These are phyloP conservation scores for Dinoponera quadriceps DNA, from an alignment of 1,140 invertebrate species.

Conservation along the genomic window DNA sequence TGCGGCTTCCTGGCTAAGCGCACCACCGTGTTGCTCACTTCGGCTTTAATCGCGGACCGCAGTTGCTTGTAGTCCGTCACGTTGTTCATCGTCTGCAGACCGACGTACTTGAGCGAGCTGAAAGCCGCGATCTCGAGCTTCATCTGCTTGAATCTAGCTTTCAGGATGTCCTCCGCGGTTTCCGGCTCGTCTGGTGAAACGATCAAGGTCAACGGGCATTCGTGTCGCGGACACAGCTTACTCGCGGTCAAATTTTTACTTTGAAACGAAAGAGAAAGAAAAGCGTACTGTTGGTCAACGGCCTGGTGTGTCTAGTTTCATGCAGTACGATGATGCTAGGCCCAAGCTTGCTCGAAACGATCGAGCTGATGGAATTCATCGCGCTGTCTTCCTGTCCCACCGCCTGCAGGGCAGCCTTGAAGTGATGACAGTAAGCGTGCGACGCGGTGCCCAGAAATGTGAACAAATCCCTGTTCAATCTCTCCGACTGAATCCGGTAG, in stretches of 20 bases:
- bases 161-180: constrained; percentile 89
- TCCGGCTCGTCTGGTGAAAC: constrained; percentile 85
- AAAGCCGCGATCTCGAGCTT: constrained; percentile 90
- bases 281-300: constrained; percentile 83
- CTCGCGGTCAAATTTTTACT: constrained; percentile 18
- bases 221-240: not conserved
- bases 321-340: constrained; percentile 93
- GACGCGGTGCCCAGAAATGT: constrained; percentile 93
- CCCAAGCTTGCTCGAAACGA: constrained; percentile 86
- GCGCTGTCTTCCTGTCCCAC: constrained; percentile 86
- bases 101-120: constrained; percentile 91
- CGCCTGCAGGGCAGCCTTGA: constrained; percentile 88
- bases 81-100: constrained; percentile 86
- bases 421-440: constrained; percentile 91
- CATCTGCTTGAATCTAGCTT: constrained; percentile 88
- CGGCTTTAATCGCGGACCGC: constrained; percentile 82
- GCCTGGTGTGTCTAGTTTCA: constrained; percentile 92
- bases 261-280: constrained; percentile 64
- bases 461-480: constrained; percentile 92
- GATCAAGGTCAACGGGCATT: constrained; percentile 54
- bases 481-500: constrained; percentile 92
- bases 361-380: constrained; percentile 81
- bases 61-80: constrained; percentile 87
- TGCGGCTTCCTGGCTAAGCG: constrained; percentile 89
- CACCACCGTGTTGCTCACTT: constrained; percentile 89